These are phyloP conservation scores for Cariama cristata DNA, from an alignment of 2,113 vertebrate species.

Conservation along the genomic window DNA sequence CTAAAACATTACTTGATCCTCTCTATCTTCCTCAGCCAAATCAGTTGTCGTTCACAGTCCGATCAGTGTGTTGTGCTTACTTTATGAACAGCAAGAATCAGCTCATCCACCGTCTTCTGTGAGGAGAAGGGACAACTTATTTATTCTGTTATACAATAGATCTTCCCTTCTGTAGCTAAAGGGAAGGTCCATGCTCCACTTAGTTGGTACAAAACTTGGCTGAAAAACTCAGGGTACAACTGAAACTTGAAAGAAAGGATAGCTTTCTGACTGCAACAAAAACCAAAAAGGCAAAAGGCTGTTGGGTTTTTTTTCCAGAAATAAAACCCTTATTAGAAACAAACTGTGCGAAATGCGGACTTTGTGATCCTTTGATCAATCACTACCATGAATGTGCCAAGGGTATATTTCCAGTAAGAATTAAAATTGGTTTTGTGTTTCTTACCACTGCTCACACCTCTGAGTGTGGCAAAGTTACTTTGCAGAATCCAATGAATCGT, in stretches of 20 bases:
- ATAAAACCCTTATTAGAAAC: background rate
- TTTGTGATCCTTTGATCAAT: background rate
- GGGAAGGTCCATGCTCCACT: background rate
- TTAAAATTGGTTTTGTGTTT: background rate
- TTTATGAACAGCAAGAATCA: background rate
- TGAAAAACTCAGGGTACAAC: background rate
- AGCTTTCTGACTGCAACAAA: background rate
- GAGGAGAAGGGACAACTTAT: background rate
- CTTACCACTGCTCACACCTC: background rate
- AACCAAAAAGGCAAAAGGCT: background rate
- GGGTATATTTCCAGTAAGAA: background rate
- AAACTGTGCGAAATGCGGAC: too few species aligned
- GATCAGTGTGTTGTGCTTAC: background rate
- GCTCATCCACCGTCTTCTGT: background rate
- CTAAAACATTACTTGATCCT: background rate
- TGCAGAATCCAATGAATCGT: background rate
- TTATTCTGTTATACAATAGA: background rate
- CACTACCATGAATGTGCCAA: background rate
- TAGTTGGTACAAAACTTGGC: background rate
- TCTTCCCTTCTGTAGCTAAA: background rate
- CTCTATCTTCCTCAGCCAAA: background rate
- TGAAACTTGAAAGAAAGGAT: background rate
- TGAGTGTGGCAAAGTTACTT: background rate
- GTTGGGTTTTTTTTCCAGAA: background rate
- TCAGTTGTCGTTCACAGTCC: background rate